Evolutionary conservation across 1,140 invertebrate genomes (phyloP), one percentile per base, ranked within the genome.

Genomic region (Bilobella aurantiaca): DNA sequence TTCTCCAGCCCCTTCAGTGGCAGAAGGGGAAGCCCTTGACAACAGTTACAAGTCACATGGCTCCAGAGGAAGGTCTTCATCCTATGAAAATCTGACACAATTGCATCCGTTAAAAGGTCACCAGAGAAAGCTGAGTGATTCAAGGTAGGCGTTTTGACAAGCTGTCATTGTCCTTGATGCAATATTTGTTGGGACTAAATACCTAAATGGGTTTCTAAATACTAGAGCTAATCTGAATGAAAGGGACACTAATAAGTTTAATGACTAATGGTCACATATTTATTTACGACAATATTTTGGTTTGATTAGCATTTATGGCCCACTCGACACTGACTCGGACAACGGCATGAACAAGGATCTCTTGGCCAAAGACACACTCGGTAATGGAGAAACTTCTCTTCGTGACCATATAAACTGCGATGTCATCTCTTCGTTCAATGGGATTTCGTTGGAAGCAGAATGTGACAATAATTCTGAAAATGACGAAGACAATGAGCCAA

Each of bases 1-100:
- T 37, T 70, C 70, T 29, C 70, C 71, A 25, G 73, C 74, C 57
- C 74, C 74, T 8, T 68, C 71, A 27, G 63, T 58, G 14, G 64
- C 65, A n/a, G 65, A 67, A 32, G 66, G 63, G 42, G 58, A 66
- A 8, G 59, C 42, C 31, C 34, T 32, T 21, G 68, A 65, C 25
- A 28, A 65, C 58, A 47, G 58, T 58, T 47, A 67, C 53, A 67
- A 61, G 29, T 62, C 57, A 47, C 42, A 56, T n/a, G 30, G 30
- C 2, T 23, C 59, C 0, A 49, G 37, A 21, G 67, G 58, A 32
- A 68, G 53, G 21, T 49, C 67, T 12, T 25, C 46, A 1, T 70
- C 69, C 0, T 70, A 61, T 49, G 69, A 70, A 63, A 53, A 70
- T 64, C 34, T 70, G 29, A 47, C 57, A 29, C 31, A 34, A 21